A percentile compares a stretch with the other conserved stretches of the same genome.
Evolutionary conservation across 2,888 invertebrate genomes (phyloP).

Genomic region (Nasonovia ribisnigri): DNA sequence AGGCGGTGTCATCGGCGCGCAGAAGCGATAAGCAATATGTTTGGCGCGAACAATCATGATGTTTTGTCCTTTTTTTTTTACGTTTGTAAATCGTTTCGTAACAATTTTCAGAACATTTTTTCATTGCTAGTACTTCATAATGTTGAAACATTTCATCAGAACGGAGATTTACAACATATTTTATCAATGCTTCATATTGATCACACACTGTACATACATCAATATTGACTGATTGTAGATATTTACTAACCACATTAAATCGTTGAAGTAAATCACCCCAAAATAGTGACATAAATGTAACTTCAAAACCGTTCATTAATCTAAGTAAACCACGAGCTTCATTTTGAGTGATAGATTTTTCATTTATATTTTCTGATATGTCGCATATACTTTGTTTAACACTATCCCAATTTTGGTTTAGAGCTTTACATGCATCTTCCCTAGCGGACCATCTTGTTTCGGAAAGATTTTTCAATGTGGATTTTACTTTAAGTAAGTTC

Average conservation of each 20-base stretch:
- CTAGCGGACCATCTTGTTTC: not conserved
- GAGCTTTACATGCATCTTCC: conserved; percentile 51
- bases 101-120: conserved; percentile 10
- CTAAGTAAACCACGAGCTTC: conserved; percentile 23
- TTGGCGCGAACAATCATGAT: too few species aligned
- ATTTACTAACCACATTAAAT: conserved; percentile 26
- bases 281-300: conserved; percentile 30
- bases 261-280: not conserved
- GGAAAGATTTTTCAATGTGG: not conserved
- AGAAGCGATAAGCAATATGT: too few species aligned
- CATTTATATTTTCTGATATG: conserved; percentile 31
- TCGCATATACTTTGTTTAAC: conserved; percentile 19
- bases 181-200: not conserved
- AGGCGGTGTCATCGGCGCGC: too few species aligned
- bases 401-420: conserved; percentile 32
- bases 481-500: conserved; percentile 16
- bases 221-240: conserved; percentile 6
- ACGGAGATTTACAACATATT: not conserved
- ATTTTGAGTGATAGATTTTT: conserved; percentile 30
- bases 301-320: conserved; percentile 40
- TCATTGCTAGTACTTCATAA: conserved; percentile 20
- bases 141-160: conserved; percentile 8
- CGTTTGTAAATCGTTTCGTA: not conserved
- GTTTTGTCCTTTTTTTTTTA: not conserved
- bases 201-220: not conserved